Evolutionary conservation across 2,113 vertebrate genomes (phyloP).

Genomic region (Mesembrinibis cayennensis): DNA sequence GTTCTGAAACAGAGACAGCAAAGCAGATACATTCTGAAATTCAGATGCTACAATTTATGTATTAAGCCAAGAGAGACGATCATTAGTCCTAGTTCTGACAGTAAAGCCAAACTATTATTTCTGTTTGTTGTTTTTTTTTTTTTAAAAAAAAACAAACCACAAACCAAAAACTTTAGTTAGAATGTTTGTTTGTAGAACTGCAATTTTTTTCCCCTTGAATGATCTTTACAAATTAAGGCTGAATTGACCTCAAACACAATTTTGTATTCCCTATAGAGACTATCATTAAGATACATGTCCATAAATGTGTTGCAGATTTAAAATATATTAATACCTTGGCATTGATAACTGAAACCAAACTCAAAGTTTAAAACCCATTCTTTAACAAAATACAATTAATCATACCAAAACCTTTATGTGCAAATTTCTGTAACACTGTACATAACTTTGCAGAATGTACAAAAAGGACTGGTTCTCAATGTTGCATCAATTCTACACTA

Average conservation of each 20-base stretch:
- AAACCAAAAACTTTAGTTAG: neutral
- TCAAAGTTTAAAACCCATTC: constrained; percentile 16
- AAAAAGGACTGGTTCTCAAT: neutral
- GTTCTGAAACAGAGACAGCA: neutral
- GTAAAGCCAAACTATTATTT: neutral
- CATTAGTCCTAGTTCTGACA: neutral
- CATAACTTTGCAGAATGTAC: neutral
- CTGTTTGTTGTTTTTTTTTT: no score
- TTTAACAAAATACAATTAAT: constrained; percentile 16
- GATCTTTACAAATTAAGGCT: neutral
- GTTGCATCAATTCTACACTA: neutral
- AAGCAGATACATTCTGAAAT: neutral
- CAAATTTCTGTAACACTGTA: neutral
- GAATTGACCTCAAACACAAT: neutral
- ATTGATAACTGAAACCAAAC: constrained; percentile 26
- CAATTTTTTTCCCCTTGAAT: neutral
- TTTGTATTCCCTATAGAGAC: neutral
- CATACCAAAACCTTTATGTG: neutral
- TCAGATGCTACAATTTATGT: neutral
- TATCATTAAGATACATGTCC: neutral
- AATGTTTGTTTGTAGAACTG: neutral
- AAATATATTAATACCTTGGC: neutral
- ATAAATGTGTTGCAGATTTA: neutral
- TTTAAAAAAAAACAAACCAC: no score
- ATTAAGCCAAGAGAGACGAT: neutral